Base-by-base conservation (phyloP, 2,113 vertebrate genomes). In the Gallinago undulata region DNA sequence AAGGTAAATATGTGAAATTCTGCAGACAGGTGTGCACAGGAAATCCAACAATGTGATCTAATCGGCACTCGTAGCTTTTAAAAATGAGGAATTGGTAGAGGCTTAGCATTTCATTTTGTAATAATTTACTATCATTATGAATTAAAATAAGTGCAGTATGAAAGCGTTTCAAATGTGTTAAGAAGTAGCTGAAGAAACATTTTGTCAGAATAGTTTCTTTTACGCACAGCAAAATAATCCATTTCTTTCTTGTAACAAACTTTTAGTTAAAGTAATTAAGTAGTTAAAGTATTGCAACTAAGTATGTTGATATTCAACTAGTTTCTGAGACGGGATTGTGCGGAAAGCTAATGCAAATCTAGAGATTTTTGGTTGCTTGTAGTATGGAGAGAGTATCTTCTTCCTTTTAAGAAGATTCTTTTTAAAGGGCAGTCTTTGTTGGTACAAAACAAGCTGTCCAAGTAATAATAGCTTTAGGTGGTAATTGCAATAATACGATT, bases 11-110 rank as follows among this genome's bases (percentile, higher is more conserved):
- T 77, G 27, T 70, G 43, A 68, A 83, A 60, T 83, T 72, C 66
- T 27, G 0, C 37, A 53, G n/a, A 9, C 35, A 33, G 4, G 1
- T 43, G 22, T n/a, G 13, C 19, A 11, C 5, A n/a, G 28, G 9
- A 93, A 47, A 76, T 84, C 25, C 28, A n/a, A 4, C 8, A 41
- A 4, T 3, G 7, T 24, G 30, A 25, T 70, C 28, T 28, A 31
- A 39, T 8, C 0, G 1, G 6, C 19, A 19, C 21, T 35, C 10
- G 2, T 7, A 77, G 14, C 39, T 77, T 59, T 56, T 86, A 30
- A 89, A 82, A 89, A 60, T 23, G 13, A 70, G 10, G 6, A 87
- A 31, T 1, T 39, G 13, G 6, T 66, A 41, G 39, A 59, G 11
- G 8, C n/a, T 80, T 76, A 73, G 27, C 14, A 25, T 47, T 55